phyloP scores from a whole-genome alignment of 2,888 invertebrate species.

The Apotomis betuletana region DNA sequence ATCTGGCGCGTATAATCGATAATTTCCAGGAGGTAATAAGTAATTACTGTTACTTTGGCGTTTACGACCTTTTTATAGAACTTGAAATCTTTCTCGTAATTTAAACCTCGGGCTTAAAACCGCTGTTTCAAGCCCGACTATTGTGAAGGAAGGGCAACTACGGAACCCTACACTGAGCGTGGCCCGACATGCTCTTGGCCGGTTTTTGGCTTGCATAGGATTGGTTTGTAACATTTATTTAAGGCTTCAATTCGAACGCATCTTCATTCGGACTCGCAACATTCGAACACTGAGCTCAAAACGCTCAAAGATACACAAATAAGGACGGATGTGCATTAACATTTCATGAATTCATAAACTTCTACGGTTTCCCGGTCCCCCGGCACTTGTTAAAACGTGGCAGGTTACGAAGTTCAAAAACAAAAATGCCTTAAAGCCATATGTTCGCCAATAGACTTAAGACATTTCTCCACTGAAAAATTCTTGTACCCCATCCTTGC shows the following conservation, averaged over 20 bases:
- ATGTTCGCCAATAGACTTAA: not conserved
- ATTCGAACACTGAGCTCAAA: not conserved
- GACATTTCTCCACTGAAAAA: not conserved
- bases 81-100: no score
- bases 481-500: constrained; percentile 4
- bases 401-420: not conserved
- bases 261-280: not conserved
- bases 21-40: no score
- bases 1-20: no score
- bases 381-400: constrained; percentile 20
- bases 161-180: no score
- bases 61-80: no score
- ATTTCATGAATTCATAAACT: constrained; percentile 31
- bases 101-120: no score
- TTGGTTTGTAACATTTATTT: not conserved
- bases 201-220: no score
- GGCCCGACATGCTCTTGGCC: no score
- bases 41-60: no score
- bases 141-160: no score
- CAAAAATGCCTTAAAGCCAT: constrained; percentile 4
- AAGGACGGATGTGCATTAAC: constrained; percentile 10
- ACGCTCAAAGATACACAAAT: constrained; percentile 19
- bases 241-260: not conserved
- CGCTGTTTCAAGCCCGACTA: no score
- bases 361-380: constrained; percentile 14